These are phyloP conservation scores for Ophion ellenae DNA, from an alignment of 2,888 invertebrate genomes.

Conservation along the genomic window DNA sequence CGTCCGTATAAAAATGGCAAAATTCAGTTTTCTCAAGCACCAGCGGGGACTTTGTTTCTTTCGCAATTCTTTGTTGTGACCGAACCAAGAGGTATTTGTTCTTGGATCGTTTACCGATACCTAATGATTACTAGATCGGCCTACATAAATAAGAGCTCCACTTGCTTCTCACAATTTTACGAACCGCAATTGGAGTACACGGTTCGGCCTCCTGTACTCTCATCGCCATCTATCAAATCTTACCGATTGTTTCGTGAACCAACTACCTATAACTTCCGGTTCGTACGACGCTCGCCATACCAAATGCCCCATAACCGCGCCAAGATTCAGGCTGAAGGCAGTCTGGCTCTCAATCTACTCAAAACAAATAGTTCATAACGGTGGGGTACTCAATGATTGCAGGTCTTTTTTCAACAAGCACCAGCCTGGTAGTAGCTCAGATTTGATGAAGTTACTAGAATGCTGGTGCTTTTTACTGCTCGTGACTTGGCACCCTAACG, in stretches of 20 bases:
- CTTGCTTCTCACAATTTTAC: too few relatives aligned
- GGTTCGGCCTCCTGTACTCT: too few relatives aligned
- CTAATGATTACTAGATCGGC: too few relatives aligned
- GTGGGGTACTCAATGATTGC: not conserved
- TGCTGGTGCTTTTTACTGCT: not conserved
- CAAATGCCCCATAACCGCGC: constrained; percentile 81
- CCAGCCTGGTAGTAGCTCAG: not conserved
- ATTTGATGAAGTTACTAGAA: not conserved
- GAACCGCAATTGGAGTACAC: too few relatives aligned
- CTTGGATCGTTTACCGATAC: too few relatives aligned
- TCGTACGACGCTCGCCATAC: constrained; percentile 81
- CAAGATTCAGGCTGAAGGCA: constrained; percentile 81
- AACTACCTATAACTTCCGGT: constrained; percentile 77
- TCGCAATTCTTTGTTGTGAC: too few relatives aligned
- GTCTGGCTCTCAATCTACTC: constrained; percentile 78
- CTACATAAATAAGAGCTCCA: too few relatives aligned
- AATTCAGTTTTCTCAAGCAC: too few relatives aligned
- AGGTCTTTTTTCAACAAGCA: not conserved
- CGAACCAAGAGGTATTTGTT: too few relatives aligned
- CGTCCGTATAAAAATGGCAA: too few relatives aligned
- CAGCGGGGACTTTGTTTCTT: too few relatives aligned
- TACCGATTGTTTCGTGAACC: constrained; percentile 77
- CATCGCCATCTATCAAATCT: constrained; percentile 28
- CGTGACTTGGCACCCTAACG: not conserved
- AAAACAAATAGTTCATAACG: constrained; percentile 5